Conservation (phyloP, 2,888 invertebrate species). For the Rugalucina vietnamica region DNA sequence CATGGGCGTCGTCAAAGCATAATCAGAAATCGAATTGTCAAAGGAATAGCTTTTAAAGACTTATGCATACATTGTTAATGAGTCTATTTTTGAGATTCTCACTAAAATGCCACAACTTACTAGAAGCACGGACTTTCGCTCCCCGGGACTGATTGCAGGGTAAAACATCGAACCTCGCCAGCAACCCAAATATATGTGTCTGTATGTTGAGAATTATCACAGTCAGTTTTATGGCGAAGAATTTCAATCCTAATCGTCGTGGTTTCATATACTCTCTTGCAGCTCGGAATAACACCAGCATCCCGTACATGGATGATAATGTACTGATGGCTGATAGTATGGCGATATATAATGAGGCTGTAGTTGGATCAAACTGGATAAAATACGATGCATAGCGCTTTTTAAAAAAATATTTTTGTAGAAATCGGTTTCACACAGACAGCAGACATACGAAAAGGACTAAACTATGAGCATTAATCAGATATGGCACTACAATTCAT, state of each 20-base stretch:
- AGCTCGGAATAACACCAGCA: constrained; percentile 55
- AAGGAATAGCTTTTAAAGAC: too few species aligned
- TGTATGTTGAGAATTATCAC: constrained; percentile 60
- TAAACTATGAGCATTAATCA: too few species aligned
- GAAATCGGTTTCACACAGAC: too few species aligned
- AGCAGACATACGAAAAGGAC: too few species aligned
- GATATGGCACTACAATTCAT: too few species aligned
- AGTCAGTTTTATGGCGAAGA: constrained; percentile 49
- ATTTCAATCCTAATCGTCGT: constrained; percentile 52
- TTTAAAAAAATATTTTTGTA: too few species aligned
- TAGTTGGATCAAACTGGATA: constrained; percentile 21
- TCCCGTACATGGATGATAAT: constrained; percentile 58
- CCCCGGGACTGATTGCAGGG: constrained; percentile 50
- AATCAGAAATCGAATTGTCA: too few species aligned
- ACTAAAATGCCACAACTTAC: too few species aligned
- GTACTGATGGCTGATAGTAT: constrained; percentile 56
- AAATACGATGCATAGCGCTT: too few species aligned
- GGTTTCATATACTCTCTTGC: constrained; percentile 39
- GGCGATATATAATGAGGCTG: constrained; percentile 46
- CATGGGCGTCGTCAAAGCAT: too few species aligned
- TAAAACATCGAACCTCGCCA: constrained; percentile 54
- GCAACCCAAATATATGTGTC: constrained; percentile 42
- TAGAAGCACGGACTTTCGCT: constrained; percentile 51
- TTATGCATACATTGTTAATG: too few species aligned
- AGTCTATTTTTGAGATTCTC: too few species aligned